Evolutionary conservation across 2,797 vertebrate genomes (phyloP).

Genomic region (Euthynnus affinis): DNA sequence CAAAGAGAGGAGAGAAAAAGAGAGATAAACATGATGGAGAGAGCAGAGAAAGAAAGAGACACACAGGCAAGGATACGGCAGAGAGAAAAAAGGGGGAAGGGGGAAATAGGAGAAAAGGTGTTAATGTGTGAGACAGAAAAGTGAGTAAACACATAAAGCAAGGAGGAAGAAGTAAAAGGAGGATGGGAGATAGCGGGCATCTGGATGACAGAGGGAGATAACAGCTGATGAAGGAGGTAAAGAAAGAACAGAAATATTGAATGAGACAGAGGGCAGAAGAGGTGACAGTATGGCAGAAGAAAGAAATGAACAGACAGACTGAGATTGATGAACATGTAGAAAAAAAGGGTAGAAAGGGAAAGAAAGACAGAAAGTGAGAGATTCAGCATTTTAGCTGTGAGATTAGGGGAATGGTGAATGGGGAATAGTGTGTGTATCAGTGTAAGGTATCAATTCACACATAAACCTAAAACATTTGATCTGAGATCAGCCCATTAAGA

Average conservation of each 20-base stretch:
- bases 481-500: not conserved
- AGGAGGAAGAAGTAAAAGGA: slow-evolving; percentile 2
- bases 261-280: slow-evolving; percentile 17
- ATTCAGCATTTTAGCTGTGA: slow-evolving; percentile 7
- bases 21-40: slow-evolving; percentile 15
- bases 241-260: slow-evolving; percentile 25
- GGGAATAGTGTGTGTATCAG: no score
- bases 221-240: slow-evolving; percentile 21
- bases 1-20: slow-evolving; percentile 15
- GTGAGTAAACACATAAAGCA: not conserved
- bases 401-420: no score
- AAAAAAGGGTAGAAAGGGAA: not conserved
- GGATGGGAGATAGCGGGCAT: slow-evolving; percentile 15
- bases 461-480: not conserved
- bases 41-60: slow-evolving; percentile 15
- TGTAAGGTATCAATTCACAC: slow-evolving; percentile 3
- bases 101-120: not conserved
- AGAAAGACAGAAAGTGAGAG: not conserved
- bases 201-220: slow-evolving; percentile 23
- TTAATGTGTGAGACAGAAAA: not conserved
- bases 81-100: not conserved
- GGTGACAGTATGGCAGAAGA: slow-evolving; percentile 1
- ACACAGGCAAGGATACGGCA: not conserved
- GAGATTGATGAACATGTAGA: not conserved
- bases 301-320: slow-evolving; percentile 23